Conservation (phyloP, 2,797 vertebrate species). For the Rhadinocentrus ornatus region DNA sequence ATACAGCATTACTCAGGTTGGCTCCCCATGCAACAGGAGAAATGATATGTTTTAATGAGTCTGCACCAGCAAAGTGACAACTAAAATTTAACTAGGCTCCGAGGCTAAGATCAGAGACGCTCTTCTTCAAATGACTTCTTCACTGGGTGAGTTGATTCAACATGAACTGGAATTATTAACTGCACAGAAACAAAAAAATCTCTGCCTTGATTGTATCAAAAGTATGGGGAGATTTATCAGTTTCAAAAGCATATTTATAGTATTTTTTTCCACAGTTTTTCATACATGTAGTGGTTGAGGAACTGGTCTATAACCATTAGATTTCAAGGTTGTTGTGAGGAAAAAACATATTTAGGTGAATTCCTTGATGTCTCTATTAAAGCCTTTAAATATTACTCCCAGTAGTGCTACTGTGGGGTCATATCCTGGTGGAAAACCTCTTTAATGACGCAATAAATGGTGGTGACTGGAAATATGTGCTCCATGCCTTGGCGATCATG, state of each 20-base stretch:
- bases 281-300: too few species aligned
- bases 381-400: background rate
- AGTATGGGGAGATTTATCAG: conserved; percentile 11
- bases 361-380: background rate
- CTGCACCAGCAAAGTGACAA: conserved; percentile 24
- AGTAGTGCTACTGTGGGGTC: background rate
- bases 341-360: background rate
- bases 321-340: background rate
- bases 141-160: conserved; percentile 6
- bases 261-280: too few species aligned
- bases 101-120: conserved; percentile 36
- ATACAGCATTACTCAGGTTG: conserved; percentile 39
- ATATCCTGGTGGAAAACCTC: background rate
- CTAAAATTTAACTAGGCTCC: conserved; percentile 27
- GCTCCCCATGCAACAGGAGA: conserved; percentile 39
- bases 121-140: conserved; percentile 41
- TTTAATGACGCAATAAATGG: background rate
- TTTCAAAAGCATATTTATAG: background rate
- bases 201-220: conserved; percentile 28
- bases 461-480: background rate
- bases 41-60: conserved; percentile 67
- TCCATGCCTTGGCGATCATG: background rate
- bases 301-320: background rate
- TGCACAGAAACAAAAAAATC: conserved; percentile 15
- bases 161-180: conserved; percentile 29